phyloP scores from a whole-genome alignment of 2,888 invertebrate genomes.

The Tanytarsus gracilentus region DNA sequence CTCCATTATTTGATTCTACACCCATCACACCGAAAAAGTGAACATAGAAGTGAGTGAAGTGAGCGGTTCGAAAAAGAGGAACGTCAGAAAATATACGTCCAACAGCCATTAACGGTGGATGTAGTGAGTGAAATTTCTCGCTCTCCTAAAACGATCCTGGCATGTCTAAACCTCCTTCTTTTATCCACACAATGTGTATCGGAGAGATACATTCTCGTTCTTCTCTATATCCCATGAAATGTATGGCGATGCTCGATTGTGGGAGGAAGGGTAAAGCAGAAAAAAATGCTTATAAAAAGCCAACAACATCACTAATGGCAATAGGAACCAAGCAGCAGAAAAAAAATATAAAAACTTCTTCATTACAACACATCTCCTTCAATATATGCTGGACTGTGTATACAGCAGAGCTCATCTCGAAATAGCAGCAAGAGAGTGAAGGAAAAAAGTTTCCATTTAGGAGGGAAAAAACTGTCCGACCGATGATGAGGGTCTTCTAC shows the following conservation, averaged over 20 bases:
- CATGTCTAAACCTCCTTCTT: neutral
- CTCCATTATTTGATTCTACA: constrained; percentile 14
- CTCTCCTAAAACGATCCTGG: neutral
- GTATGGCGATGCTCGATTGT: neutral
- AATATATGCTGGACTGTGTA: neutral
- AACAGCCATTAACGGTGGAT: neutral
- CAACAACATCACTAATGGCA: constrained; percentile 20
- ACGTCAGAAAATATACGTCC: constrained; percentile 12
- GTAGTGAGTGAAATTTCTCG: neutral
- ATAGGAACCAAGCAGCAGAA: neutral
- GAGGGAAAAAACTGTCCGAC: constrained; percentile 19
- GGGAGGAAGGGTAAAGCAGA: neutral
- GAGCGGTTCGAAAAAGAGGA: too few relatives aligned
- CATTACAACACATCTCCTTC: constrained; percentile 15
- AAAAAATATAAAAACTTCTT: constrained; percentile 10
- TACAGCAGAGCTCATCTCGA: constrained; percentile 10
- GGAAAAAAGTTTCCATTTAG: constrained; percentile 16
- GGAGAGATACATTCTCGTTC: neutral
- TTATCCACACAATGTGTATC: constrained; percentile 1
- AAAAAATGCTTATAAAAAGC: constrained; percentile 18
- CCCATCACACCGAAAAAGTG: neutral
- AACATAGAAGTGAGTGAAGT: neutral
- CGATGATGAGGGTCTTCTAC: constrained; percentile 27
- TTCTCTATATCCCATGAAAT: neutral
- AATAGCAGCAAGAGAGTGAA: constrained; percentile 3